Evolutionary conservation across 2,113 vertebrate species (phyloP).

Genomic region (Otolemur garnettii): DNA sequence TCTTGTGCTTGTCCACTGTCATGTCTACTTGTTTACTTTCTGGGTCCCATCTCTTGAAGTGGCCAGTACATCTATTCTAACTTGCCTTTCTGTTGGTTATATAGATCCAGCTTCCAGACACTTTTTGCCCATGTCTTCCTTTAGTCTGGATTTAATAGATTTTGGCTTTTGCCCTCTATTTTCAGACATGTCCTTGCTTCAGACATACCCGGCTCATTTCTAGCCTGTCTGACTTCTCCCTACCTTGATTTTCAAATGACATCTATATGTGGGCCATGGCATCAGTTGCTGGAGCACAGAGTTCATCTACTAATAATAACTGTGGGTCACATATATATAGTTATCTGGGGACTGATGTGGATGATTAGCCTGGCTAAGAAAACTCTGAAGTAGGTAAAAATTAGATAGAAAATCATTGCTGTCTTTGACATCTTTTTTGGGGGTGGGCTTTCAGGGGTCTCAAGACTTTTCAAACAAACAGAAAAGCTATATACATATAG

Average conservation of each 20-base stretch:
- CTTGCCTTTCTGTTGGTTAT: background rate
- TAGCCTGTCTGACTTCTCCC: background rate
- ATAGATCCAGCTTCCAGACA: background rate
- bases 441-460: background rate
- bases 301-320: background rate
- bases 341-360: background rate
- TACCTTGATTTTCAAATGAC: background rate
- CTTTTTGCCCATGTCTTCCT: background rate
- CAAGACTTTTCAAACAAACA: slow-evolving; percentile 1
- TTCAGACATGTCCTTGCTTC: background rate
- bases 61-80: background rate
- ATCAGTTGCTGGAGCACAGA: background rate
- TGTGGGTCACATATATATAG: background rate
- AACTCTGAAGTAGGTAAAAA: slow-evolving; percentile 22
- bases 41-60: background rate
- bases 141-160: background rate
- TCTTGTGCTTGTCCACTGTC: background rate
- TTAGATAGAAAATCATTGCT: background rate
- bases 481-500: background rate
- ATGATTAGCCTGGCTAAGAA: slow-evolving; percentile 6
- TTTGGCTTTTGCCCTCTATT: background rate
- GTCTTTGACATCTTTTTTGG: slow-evolving; percentile 11
- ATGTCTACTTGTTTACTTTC: background rate
- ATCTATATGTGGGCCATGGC: background rate
- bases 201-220: background rate